These are phyloP conservation scores for Ganaspis brasiliensis DNA, from an alignment of 2,888 invertebrate genomes.

Conservation along the genomic window DNA sequence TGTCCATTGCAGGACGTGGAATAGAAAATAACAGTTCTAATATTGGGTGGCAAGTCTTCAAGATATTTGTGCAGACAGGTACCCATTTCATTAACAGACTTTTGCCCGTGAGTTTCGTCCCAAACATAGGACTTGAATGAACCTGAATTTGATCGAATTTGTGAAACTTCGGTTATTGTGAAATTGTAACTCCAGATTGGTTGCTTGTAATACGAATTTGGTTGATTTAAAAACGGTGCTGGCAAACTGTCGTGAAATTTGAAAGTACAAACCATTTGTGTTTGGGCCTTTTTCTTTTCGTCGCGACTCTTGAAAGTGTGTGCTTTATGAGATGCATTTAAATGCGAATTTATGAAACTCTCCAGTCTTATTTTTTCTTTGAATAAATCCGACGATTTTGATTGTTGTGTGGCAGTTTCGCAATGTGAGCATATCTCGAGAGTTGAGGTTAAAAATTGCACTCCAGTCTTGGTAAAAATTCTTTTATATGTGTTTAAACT, in stretches of 20 bases:
- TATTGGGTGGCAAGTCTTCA: neutral
- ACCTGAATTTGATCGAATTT: neutral
- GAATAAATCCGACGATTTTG: neutral
- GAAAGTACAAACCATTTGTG: slow-evolving; percentile 35
- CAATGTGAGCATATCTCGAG: slow-evolving; percentile 8
- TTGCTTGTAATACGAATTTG: slow-evolving; percentile 46
- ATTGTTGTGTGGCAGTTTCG: neutral
- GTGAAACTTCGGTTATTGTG: slow-evolving; percentile 31
- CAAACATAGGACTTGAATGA: slow-evolving; percentile 61
- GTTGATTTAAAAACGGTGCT: slow-evolving; percentile 17
- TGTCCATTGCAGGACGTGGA: slow-evolving; percentile 44
- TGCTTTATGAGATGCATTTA: slow-evolving; percentile 8
- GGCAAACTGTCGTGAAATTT: slow-evolving; percentile 44
- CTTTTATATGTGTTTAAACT: neutral
- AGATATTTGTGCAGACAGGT: slow-evolving; percentile 55
- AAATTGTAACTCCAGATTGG: slow-evolving; percentile 54
- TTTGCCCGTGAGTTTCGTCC: slow-evolving; percentile 58
- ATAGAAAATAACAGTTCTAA: slow-evolving; percentile 39
- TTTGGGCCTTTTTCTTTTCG: neutral
- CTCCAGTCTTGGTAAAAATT: neutral
- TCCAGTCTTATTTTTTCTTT: neutral
- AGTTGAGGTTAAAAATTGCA: neutral
- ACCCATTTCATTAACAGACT: slow-evolving; percentile 62
- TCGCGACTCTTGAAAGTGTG: slow-evolving; percentile 1
- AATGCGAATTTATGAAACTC: neutral